Percentiles rank a stretch among this genome's conserved stretches.
Conservation (phyloP, 2,113 vertebrate species). For the Galeopterus variegatus region DNA sequence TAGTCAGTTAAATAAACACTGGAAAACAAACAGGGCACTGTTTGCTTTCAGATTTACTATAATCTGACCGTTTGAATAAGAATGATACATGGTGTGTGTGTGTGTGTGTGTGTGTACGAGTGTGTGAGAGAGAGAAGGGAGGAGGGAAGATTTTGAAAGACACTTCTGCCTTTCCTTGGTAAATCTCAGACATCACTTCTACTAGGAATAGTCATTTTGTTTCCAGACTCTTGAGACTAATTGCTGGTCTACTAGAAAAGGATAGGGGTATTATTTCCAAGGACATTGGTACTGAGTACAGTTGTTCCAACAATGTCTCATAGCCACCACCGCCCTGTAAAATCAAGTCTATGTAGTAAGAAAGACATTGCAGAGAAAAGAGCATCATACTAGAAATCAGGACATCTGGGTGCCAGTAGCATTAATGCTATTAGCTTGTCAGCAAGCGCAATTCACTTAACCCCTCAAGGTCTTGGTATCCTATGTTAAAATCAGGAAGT, state of each 20-base stretch:
- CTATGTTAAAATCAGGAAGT: not conserved
- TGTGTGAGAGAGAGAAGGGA: not conserved
- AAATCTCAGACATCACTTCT: conserved; percentile 15
- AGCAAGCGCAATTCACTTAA: conserved; percentile 6
- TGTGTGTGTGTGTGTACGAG: too few relatives aligned
- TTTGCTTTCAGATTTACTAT: conserved; percentile 78
- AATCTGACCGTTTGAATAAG: conserved; percentile 33
- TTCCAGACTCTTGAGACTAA: conserved; percentile 60
- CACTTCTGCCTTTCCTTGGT: not conserved
- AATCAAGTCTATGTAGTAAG: not conserved
- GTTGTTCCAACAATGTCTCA: not conserved
- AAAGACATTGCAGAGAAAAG: not conserved
- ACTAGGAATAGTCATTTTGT: conserved; percentile 45
- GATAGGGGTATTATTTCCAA: not conserved
- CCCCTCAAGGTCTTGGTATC: not conserved
- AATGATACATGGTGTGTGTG: not conserved
- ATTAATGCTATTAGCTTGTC: not conserved
- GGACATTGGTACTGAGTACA: not conserved
- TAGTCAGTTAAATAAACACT: conserved; percentile 85
- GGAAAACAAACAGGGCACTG: conserved; percentile 75
- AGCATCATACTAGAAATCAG: not conserved
- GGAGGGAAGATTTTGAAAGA: not conserved
- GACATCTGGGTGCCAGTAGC: not conserved
- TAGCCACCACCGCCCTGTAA: not conserved
- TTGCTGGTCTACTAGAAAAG: conserved; percentile 34